Conservation (phyloP, 2,113 vertebrate genomes). For the Anhinga anhinga region DNA sequence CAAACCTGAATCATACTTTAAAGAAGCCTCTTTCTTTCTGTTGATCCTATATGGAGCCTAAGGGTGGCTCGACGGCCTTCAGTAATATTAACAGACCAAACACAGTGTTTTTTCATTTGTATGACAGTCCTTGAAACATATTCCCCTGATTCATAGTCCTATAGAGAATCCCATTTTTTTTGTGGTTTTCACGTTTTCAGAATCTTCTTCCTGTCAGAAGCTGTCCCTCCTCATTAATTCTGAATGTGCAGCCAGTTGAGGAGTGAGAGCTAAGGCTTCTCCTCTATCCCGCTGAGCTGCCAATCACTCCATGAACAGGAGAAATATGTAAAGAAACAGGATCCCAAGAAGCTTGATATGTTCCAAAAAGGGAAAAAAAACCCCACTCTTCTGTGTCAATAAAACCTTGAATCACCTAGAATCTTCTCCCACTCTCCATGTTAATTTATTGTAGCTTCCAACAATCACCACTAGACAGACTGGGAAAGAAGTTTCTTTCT, state of each 20-base stretch:
- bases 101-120: background rate
- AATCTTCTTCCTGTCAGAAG: background rate
- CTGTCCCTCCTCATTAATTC: background rate
- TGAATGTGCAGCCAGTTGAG: slow-evolving; percentile 14
- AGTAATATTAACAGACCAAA: background rate
- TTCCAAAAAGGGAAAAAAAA: background rate
- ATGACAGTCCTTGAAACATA: background rate
- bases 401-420: slow-evolving; percentile 6
- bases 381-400: background rate
- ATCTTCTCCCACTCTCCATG: background rate
- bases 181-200: background rate
- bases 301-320: background rate
- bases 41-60: background rate
- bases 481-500: background rate
- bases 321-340: background rate
- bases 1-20: background rate
- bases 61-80: background rate
- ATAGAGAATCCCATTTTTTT: background rate
- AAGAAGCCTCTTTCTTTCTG: background rate
- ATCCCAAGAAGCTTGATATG: background rate
- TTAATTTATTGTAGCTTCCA: background rate
- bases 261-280: background rate
- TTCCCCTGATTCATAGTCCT: background rate
- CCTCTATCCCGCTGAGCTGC: background rate
- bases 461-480: background rate